phyloP scores from a whole-genome alignment of 2,797 vertebrate genomes.

The Podarcis siculus region DNA sequence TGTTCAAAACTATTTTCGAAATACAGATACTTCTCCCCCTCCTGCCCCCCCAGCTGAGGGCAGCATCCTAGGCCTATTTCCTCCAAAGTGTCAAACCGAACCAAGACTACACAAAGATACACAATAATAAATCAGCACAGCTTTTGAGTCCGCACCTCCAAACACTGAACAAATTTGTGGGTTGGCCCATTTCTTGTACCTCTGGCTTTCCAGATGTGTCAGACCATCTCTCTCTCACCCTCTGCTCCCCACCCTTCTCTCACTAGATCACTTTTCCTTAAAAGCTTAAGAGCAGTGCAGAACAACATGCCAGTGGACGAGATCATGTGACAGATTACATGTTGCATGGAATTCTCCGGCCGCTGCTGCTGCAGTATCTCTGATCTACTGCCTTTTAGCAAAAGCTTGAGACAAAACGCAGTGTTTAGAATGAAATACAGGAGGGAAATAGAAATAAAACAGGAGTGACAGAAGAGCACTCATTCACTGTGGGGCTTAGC shows the following conservation, averaged over 20 bases:
- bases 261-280: conserved; percentile 24
- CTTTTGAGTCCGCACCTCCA: not conserved
- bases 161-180: not conserved
- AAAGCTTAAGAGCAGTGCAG: conserved; percentile 22
- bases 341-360: conserved; percentile 37
- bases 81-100: not conserved
- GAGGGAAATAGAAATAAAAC: conserved; percentile 6
- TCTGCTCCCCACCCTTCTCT: not conserved
- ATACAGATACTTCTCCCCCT: not conserved
- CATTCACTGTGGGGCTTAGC: conserved; percentile 28
- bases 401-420: conserved; percentile 37
- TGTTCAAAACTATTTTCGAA: not conserved
- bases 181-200: conserved; percentile 16
- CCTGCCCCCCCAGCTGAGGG: not conserved
- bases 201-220: not conserved
- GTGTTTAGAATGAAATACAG: conserved; percentile 39
- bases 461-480: conserved; percentile 42
- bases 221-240: not conserved
- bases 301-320: not conserved
- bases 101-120: not conserved
- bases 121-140: not conserved
- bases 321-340: not conserved
- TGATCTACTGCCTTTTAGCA: conserved; percentile 9
- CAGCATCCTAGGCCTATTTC: not conserved
- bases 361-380: not conserved